A percentile compares a stretch with the other conserved stretches of the same genome.
These are phyloP conservation scores for Clostera curtula DNA, from an alignment of 2,888 invertebrate species.

Conservation along the genomic window DNA sequence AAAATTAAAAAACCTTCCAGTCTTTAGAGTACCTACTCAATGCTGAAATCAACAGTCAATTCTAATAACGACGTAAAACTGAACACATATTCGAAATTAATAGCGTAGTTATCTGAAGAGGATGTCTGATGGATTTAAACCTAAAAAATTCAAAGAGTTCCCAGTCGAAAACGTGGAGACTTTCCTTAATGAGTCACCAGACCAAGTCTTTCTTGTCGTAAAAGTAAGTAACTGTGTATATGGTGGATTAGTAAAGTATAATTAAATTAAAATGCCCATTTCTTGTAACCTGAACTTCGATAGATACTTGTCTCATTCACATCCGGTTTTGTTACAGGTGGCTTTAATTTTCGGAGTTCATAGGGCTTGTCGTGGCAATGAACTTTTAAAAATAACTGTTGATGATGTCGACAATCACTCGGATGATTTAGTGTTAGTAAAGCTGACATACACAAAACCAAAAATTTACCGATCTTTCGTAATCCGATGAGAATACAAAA, in stretches of 20 bases:
- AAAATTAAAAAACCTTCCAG: conserved; percentile 3
- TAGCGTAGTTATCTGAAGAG: background rate
- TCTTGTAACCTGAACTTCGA: too few relatives aligned
- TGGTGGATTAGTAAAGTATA: background rate
- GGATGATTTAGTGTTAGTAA: conserved; percentile 3
- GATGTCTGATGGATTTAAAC: background rate
- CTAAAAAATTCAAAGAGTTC: conserved; percentile 3
- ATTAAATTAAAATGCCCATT: background rate
- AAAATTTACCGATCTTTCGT: conserved; percentile 4
- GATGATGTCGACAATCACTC: conserved; percentile 6
- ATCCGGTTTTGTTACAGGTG: conserved; percentile 5
- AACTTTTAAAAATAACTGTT: conserved; percentile 3
- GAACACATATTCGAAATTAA: background rate
- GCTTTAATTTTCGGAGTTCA: conserved; percentile 3
- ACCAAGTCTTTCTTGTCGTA: background rate
- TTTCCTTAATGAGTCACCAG: conserved; percentile 1
- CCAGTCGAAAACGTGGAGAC: background rate
- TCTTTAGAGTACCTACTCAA: conserved; percentile 5
- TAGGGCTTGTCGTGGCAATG: conserved; percentile 4
- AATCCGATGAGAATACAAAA: conserved; percentile 4
- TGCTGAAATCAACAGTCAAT: conserved; percentile 2
- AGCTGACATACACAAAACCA: conserved; percentile 1
- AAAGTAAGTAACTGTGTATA: background rate
- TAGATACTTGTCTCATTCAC: too few relatives aligned
- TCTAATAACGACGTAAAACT: background rate